Evolutionary conservation across 2,888 invertebrate species (phyloP).

Genomic region (Coenonympha arcania): DNA sequence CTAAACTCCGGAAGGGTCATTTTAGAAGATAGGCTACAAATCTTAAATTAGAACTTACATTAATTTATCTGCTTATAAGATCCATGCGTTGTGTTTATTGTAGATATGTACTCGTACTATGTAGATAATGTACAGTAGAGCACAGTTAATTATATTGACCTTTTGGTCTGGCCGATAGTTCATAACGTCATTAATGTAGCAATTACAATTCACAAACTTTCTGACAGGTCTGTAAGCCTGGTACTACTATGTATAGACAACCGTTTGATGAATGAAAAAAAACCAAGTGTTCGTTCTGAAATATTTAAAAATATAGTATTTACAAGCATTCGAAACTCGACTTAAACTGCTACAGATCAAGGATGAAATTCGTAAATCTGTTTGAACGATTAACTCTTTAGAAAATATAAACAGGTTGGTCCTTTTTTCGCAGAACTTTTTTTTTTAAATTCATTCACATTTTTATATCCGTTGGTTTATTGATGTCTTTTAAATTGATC

Average conservation of each 20-base stretch:
- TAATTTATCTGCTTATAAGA: too few relatives aligned
- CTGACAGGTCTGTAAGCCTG: constrained; percentile 51
- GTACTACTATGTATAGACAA: constrained; percentile 68
- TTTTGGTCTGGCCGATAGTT: constrained; percentile 14
- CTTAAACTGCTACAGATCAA: neutral
- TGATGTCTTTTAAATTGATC: constrained; percentile 3
- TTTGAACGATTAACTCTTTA: neutral
- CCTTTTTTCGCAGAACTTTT: constrained; percentile 1
- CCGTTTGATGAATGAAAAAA: constrained; percentile 63
- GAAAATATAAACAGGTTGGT: neutral
- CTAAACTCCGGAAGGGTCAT: too few relatives aligned
- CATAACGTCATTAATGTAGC: constrained; percentile 28
- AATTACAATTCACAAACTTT: constrained; percentile 37
- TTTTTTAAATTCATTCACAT: constrained; percentile 34
- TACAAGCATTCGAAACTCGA: neutral
- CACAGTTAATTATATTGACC: constrained; percentile 9
- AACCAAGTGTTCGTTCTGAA: constrained; percentile 33
- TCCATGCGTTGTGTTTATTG: too few relatives aligned
- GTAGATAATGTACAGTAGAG: too few relatives aligned
- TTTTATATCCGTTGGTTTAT: constrained; percentile 32
- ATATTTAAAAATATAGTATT: neutral
- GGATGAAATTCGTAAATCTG: neutral
- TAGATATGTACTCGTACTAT: too few relatives aligned
- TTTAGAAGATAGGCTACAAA: too few relatives aligned
- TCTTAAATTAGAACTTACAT: too few relatives aligned